Base-by-base conservation (phyloP, 2,113 vertebrate species). In the Brachypodius melanocephalos region DNA sequence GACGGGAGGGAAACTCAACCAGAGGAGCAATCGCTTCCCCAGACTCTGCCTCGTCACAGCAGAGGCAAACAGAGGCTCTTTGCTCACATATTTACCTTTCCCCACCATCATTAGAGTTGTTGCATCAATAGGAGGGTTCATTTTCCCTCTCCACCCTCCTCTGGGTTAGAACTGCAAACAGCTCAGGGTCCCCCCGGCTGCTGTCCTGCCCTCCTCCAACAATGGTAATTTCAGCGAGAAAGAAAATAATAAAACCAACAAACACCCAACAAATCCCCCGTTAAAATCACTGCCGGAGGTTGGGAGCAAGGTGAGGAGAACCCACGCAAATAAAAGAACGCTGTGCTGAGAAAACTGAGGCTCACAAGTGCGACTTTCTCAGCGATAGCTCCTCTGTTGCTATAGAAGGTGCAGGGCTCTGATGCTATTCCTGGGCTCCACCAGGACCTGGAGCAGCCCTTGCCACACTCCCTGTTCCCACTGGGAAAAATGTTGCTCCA, bases 71-170 rank as follows among this genome's bases (percentile, higher is more conserved):
- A 77, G 54, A 69, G 45, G 31, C 68, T 81, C 82, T 88, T 45
- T 63, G 72, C 63, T 75, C 74, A 13, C 59, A 2, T 81, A 43
- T 93, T 96, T 94, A 78, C 92, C 55, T 88, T 88, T 55, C 34
- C 91, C 40, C 52, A 17, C 16, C 49, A 8, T 38, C 79, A 5
- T 80, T 40, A 74, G 46, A 63, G 66, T 7, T 5, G 20, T 69
- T 92, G 76, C 72, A 72, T 34, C 61, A 92, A 85, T 1, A 61
- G 68, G 26, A 72, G 5, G 42, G 76, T 15, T 93, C 73, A 10
- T 94, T 88, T 77, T 74, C 65, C 46, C 51, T 45, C 75, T 57
- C 54, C 54, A 46, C n/a, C 34, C 84, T 91, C 87, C 49, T 0
- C 1, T 6, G 89, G 91, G 93, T 52, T 0, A 3, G 20, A 36